Evolutionary conservation across 1,140 invertebrate genomes (phyloP).

Genomic region (Lepeophtheirus salmonis): DNA sequence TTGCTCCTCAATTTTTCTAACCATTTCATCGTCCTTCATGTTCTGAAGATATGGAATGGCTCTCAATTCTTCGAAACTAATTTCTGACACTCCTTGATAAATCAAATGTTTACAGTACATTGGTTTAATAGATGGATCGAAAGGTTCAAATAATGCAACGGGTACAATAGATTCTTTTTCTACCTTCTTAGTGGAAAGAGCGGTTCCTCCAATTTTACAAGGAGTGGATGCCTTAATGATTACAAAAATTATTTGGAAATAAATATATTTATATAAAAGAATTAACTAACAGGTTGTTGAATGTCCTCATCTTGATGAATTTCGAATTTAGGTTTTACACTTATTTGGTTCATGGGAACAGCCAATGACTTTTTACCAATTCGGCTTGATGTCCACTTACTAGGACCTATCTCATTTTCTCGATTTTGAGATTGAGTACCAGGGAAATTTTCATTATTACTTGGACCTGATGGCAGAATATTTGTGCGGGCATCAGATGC

Average conservation of each 20-base stretch:
- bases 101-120: constrained; percentile 34
- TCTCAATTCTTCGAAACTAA: constrained; percentile 36
- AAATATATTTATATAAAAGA: background rate
- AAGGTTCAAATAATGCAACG: constrained; percentile 26
- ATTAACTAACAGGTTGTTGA: background rate
- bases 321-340: background rate
- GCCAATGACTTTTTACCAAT: constrained; percentile 4
- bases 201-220: background rate
- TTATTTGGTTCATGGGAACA: constrained; percentile 5
- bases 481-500: background rate
- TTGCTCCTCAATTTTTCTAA: background rate
- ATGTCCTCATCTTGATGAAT: constrained; percentile 13
- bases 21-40: background rate
- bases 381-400: constrained; percentile 2
- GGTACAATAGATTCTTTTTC: constrained; percentile 1
- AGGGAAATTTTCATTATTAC: constrained; percentile 4
- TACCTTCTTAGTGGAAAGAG: constrained; percentile 1
- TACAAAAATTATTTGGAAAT: background rate
- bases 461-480: background rate
- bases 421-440: background rate
- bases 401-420: constrained; percentile 1
- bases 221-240: background rate
- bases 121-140: constrained; percentile 26
- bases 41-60: constrained; percentile 23
- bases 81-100: constrained; percentile 30